Evolutionary conservation across 2,797 vertebrate genomes (phyloP).

Genomic region (Hirundo rustica): DNA sequence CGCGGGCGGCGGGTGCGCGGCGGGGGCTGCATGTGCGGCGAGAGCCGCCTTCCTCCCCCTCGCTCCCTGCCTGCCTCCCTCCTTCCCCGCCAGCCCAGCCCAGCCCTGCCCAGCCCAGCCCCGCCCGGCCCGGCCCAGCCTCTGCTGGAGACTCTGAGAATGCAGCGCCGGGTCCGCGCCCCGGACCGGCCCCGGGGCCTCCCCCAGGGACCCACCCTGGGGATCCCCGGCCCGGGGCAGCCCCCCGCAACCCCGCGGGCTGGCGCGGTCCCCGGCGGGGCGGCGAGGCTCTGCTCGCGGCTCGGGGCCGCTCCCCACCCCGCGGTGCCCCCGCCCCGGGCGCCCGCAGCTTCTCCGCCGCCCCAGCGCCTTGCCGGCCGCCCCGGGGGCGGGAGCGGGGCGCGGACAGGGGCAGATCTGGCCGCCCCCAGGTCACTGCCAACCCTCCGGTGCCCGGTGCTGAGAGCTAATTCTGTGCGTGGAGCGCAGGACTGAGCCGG

Average conservation of each 20-base stretch:
- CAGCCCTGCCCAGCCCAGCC: background rate
- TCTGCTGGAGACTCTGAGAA: slow-evolving; percentile 79
- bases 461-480: background rate
- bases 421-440: too few relatives aligned
- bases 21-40: slow-evolving; percentile 60
- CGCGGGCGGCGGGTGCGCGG: slow-evolving; percentile 50
- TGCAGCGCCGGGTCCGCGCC: slow-evolving; percentile 61
- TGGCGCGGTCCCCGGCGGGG: background rate
- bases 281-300: background rate
- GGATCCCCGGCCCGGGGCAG: background rate
- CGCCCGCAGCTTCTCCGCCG: background rate
- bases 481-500: background rate
- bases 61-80: slow-evolving; percentile 45
- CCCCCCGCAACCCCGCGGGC: background rate
- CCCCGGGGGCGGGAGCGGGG: background rate
- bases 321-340: background rate
- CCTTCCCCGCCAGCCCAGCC: background rate
- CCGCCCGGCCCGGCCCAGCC: slow-evolving; percentile 64
- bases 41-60: slow-evolving; percentile 60
- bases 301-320: background rate
- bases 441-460: background rate
- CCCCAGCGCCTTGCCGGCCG: background rate
- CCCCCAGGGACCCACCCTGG: background rate
- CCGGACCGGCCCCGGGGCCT: background rate
- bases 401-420: background rate